Evolutionary conservation across 1,140 invertebrate genomes (phyloP), one percentile per base, ranked within the genome.

Genomic region (Sipha flava): DNA sequence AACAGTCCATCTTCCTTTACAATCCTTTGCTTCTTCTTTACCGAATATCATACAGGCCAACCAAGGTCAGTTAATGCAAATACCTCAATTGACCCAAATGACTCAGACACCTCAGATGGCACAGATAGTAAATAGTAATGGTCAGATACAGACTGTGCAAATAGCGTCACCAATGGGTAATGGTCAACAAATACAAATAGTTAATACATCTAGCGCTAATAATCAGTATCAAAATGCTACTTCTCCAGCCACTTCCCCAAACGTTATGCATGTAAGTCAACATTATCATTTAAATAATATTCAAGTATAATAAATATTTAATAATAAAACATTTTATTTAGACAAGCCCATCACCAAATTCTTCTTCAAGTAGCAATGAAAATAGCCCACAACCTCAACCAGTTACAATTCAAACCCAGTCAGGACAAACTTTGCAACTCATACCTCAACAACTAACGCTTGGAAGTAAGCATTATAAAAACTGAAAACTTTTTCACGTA

Each of bases 1-100:
- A 84, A 97, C 95, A 0, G 91, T 97, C 1, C 95, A 97, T 85
- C 91, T 97, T 83, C 95, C 95, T 0, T 88, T 96, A 26, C 94
- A 95, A 85, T 87, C 92, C 1, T 87, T 93, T 2, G 88, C 90
- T 16, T 86, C 88, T 10, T 87, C 83, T 81, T 84, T 89, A 83
- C 90, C 85, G 82, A 86, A 87, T 82, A 82, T 87, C 23, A 81
- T 86, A n/a, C 84, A 85, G 66, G 83, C 83, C 2, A 81, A 73
- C 81, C 88, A 89, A 82, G 86, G 89, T 29, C 93, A 94, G 85
- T 91, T 94, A 83, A 91, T 93, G 84, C 92, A 83, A 80, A 82
- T 84, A n/a, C 82, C 91, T 3, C 91, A 92, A 86, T 89, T 89
- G 84, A 80, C 40, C n/a, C 73, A 77, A 77, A 82, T 66, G 47